Percentiles rank a stretch among this genome's conserved stretches.
phyloP scores from a whole-genome alignment of 1,140 invertebrate genomes.

The Diabrotica virgifera region DNA sequence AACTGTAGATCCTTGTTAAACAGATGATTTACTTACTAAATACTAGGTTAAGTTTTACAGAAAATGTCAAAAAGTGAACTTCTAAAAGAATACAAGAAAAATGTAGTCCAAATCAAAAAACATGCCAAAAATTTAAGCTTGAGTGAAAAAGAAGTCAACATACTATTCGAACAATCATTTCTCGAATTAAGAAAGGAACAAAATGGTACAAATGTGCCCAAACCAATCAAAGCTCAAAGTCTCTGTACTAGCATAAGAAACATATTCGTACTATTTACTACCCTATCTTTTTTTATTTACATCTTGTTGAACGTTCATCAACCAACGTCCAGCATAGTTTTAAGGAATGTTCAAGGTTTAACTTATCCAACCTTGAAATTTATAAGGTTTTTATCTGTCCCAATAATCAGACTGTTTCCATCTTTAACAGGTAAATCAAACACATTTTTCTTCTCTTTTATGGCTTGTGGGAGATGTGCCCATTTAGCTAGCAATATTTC shows the following conservation, averaged over 20 bases:
- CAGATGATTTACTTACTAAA: no score
- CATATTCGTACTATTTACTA: slow-evolving; percentile 29
- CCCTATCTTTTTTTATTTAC: slow-evolving; percentile 38
- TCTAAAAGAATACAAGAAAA: slow-evolving; percentile 39
- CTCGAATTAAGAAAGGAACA: slow-evolving; percentile 30
- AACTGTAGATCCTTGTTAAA: no score
- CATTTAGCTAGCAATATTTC: no score
- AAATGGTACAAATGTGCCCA: slow-evolving; percentile 19
- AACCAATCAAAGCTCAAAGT: slow-evolving; percentile 27
- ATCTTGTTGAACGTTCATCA: slow-evolving; percentile 47
- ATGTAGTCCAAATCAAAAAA: slow-evolving; percentile 38
- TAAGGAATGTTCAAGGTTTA: slow-evolving; percentile 51
- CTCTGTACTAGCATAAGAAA: slow-evolving; percentile 28
- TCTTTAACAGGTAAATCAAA: slow-evolving; percentile 43
- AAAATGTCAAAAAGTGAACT: slow-evolving; percentile 35
- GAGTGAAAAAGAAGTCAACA: slow-evolving; percentile 36
- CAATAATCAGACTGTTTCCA: slow-evolving; percentile 52
- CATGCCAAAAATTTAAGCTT: slow-evolving; percentile 39
- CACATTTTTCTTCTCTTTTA: neutral
- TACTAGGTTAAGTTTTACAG: slow-evolving; percentile 7
- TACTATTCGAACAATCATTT: slow-evolving; percentile 40
- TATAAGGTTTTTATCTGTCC: slow-evolving; percentile 51
- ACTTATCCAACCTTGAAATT: slow-evolving; percentile 55
- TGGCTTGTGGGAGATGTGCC: no score
- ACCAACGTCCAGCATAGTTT: slow-evolving; percentile 47